phyloP scores from a whole-genome alignment of 2,888 invertebrate species.

The Zaprionus bogoriensis region DNA sequence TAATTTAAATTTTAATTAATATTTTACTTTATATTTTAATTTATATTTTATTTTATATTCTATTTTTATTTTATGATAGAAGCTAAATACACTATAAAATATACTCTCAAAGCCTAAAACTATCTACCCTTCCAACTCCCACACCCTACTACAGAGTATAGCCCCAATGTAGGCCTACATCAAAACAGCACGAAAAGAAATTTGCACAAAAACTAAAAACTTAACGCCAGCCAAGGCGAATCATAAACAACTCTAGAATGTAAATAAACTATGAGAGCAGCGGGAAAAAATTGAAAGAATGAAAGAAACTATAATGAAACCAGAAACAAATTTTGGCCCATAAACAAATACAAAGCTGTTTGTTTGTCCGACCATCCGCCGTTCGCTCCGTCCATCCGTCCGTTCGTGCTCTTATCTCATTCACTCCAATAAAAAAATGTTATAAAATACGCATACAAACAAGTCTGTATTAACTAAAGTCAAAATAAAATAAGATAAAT shows the following conservation, averaged over 20 bases:
- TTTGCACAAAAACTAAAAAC: constrained; percentile 17
- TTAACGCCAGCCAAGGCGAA: constrained; percentile 5
- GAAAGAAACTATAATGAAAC: constrained; percentile 9
- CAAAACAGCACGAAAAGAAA: not conserved
- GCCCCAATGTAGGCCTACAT: constrained; percentile 3
- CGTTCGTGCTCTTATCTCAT: not conserved
- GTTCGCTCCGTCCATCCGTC: not conserved
- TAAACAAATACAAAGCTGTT: not conserved
- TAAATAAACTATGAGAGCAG: constrained; percentile 35
- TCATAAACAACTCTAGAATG: constrained; percentile 33
- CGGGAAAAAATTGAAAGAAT: no score
- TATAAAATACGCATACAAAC: not conserved
- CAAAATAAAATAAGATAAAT: constrained; percentile 3
- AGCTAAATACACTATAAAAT: not conserved
- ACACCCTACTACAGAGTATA: not conserved
- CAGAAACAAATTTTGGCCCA: constrained; percentile 1
- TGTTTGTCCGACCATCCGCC: not conserved
- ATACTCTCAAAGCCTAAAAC: no score
- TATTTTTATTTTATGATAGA: not conserved
- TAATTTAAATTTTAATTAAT: no score
- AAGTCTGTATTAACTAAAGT: not conserved
- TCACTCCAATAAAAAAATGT: not conserved
- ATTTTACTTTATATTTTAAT: no score
- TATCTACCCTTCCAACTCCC: not conserved
- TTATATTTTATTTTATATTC: not conserved